Evolutionary conservation across 2,888 invertebrate genomes (phyloP).

Genomic region (Mythimna ferrago): DNA sequence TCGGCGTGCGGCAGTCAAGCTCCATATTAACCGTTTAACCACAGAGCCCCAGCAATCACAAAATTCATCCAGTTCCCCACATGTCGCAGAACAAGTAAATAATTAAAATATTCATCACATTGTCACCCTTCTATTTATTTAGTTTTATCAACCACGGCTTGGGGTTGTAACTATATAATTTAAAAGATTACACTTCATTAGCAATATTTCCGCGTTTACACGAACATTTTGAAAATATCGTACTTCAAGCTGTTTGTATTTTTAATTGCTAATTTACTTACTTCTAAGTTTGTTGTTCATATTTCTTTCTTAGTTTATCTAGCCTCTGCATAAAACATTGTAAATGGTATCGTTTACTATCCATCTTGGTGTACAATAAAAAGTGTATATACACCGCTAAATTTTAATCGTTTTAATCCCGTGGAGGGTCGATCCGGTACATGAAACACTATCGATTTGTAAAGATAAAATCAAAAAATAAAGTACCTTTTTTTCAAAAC

Average conservation of each 20-base stretch:
- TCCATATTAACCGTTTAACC: slow-evolving; percentile 66
- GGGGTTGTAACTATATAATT: background rate
- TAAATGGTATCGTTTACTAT: too few species aligned
- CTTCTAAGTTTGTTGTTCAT: background rate
- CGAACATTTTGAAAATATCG: too few species aligned
- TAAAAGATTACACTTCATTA: background rate
- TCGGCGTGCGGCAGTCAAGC: slow-evolving; percentile 46
- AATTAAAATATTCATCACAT: slow-evolving; percentile 53
- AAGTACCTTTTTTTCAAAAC: too few species aligned
- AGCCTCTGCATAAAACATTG: background rate
- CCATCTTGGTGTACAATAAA: too few species aligned
- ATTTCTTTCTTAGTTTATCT: background rate
- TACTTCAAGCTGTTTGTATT: too few species aligned
- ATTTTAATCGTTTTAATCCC: too few species aligned
- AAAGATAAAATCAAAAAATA: too few species aligned
- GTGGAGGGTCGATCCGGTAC: too few species aligned
- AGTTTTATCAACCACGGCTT: background rate
- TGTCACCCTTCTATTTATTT: slow-evolving; percentile 18
- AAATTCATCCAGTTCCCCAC: slow-evolving; percentile 61
- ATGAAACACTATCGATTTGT: too few species aligned
- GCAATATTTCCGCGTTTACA: too few species aligned
- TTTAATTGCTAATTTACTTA: too few species aligned
- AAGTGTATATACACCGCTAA: too few species aligned
- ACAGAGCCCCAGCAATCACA: slow-evolving; percentile 53
- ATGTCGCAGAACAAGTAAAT: slow-evolving; percentile 40